Conservation (phyloP, 2,113 vertebrate species). For the Lepus americanus region DNA sequence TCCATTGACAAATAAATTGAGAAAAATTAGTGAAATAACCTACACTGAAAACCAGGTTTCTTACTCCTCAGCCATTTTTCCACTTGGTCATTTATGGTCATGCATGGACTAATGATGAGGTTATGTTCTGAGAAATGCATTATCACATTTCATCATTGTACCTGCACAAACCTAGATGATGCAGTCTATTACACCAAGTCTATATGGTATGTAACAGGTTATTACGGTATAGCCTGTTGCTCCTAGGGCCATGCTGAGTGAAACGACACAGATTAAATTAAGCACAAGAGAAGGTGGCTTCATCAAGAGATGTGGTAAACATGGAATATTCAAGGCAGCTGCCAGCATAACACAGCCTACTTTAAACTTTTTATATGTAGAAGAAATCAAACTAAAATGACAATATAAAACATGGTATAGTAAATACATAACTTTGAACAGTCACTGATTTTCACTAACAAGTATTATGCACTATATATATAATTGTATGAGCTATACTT, state of each 20-base stretch:
- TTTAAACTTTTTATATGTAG: not conserved
- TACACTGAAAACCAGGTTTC: not conserved
- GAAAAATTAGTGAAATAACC: conserved; percentile 11
- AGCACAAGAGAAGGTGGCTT: not conserved
- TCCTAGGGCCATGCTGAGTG: not conserved
- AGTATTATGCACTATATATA: not conserved
- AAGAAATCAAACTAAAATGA: not conserved
- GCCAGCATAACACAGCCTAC: not conserved
- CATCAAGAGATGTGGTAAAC: not conserved
- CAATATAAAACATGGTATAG: not conserved
- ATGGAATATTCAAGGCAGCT: too few species aligned
- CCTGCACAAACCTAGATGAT: not conserved
- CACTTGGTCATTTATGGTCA: not conserved
- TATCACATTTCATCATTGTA: not conserved
- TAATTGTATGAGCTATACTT: not conserved
- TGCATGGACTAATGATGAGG: not conserved
- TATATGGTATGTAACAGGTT: not conserved
- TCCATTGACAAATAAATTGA: not conserved
- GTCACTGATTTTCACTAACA: not conserved
- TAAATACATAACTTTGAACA: not conserved
- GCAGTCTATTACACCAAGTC: not conserved
- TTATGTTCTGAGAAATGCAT: not conserved
- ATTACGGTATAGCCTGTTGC: not conserved
- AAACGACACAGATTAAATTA: not conserved
- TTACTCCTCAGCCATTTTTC: conserved; percentile 35